These are phyloP conservation scores for Pilophorus perplexus DNA, from an alignment of 2,888 invertebrate species.

Conservation along the genomic window DNA sequence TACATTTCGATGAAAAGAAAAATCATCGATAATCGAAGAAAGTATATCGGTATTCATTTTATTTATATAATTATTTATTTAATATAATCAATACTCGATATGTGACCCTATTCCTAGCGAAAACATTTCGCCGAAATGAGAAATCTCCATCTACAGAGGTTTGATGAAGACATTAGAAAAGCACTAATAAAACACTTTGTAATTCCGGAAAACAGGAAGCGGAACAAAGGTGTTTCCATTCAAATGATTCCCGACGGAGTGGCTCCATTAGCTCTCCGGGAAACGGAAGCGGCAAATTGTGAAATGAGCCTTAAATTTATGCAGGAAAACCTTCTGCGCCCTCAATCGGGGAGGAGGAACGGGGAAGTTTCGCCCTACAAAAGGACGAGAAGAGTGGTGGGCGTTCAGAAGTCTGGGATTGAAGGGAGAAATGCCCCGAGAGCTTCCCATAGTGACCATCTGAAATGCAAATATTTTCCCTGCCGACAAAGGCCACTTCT, in stretches of 20 bases:
- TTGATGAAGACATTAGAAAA: constrained; percentile 19
- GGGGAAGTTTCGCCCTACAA: no score
- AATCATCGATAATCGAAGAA: no score
- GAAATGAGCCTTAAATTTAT: constrained; percentile 37
- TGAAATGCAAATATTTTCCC: constrained; percentile 37
- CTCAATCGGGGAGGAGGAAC: no score
- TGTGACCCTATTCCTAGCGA: no score
- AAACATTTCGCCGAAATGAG: no score
- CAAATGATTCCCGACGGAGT: neutral
- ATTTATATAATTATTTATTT: no score
- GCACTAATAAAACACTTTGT: constrained; percentile 16
- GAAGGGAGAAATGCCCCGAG: constrained; percentile 14
- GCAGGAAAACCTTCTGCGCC: constrained; percentile 14
- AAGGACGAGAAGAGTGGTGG: neutral
- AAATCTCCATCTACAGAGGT: no score
- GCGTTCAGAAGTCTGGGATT: constrained; percentile 13
- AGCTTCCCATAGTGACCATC: constrained; percentile 33
- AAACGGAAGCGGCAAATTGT: constrained; percentile 35
- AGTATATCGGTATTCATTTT: no score
- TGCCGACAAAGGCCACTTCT: constrained; percentile 33
- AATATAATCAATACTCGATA: no score
- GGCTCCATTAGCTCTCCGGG: neutral
- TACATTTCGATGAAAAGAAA: no score
- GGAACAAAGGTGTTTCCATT: neutral
- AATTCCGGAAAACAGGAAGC: neutral